These are phyloP conservation scores for Alectoris magna DNA, from an alignment of 2,797 vertebrate species.

Conservation along the genomic window DNA sequence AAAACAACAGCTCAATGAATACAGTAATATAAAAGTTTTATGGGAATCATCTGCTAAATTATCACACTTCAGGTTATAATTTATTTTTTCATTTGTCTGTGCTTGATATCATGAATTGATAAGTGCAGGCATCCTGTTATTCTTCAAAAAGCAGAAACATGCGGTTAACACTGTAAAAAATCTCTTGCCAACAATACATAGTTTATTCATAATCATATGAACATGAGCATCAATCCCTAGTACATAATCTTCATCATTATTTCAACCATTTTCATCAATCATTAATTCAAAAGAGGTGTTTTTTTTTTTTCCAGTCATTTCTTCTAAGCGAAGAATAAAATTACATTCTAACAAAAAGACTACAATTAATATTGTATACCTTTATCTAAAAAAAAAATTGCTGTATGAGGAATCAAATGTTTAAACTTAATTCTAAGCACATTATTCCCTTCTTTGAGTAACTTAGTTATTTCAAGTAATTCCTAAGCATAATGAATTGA, in stretches of 20 bases:
- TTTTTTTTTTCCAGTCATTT: slow-evolving; percentile 60
- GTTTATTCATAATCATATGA: slow-evolving; percentile 49
- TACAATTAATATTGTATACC: slow-evolving; percentile 65
- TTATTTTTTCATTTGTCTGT: not conserved
- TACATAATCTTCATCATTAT: not conserved
- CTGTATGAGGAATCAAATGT: slow-evolving; percentile 38
- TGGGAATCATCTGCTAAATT: not conserved
- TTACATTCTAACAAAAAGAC: slow-evolving; percentile 60
- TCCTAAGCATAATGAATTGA: slow-evolving; percentile 32
- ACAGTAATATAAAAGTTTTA: not conserved
- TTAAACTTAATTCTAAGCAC: slow-evolving; percentile 18
- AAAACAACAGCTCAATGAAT: not conserved
- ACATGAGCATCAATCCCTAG: slow-evolving; percentile 40
- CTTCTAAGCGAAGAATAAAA: slow-evolving; percentile 55
- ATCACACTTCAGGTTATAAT: not conserved
- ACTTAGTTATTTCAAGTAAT: slow-evolving; percentile 36
- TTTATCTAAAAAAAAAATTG: slow-evolving; percentile 57
- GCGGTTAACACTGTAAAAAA: slow-evolving; percentile 37
- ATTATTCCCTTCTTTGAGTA: slow-evolving; percentile 43
- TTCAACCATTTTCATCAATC: slow-evolving; percentile 24
- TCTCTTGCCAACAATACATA: slow-evolving; percentile 18
- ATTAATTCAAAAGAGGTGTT: slow-evolving; percentile 49
- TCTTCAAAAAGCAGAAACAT: slow-evolving; percentile 24
- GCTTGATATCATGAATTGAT: slow-evolving; percentile 11
- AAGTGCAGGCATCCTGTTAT: not conserved